Conservation (phyloP, 2,888 invertebrate genomes). For the Drosophila testacea region DNA sequence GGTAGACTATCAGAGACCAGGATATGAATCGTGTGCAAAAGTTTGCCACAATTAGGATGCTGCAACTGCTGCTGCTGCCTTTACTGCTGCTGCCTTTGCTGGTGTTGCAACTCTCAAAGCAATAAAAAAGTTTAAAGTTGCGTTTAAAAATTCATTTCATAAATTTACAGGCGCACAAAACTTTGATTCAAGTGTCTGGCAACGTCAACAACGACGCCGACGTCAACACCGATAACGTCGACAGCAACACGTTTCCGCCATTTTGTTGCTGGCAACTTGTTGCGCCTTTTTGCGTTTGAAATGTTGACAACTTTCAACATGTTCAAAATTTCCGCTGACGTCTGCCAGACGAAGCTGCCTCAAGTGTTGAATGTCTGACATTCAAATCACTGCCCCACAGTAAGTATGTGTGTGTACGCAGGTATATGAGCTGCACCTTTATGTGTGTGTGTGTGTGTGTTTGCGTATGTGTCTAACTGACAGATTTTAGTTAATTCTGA, state of each 20-base stretch:
- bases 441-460: conserved; percentile 16
- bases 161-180: conserved; percentile 58
- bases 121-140: conserved; percentile 79
- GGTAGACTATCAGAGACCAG: conserved; percentile 51
- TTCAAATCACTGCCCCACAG: conserved; percentile 59
- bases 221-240: conserved; percentile 35
- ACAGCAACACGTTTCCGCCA: conserved; percentile 77
- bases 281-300: conserved; percentile 51
- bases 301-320: conserved; percentile 66
- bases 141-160: conserved; percentile 76
- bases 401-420: conserved; percentile 24
- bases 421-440: conserved; percentile 34
- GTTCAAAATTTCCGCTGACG: conserved; percentile 65
- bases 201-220: conserved; percentile 22
- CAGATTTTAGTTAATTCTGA: conserved; percentile 76
- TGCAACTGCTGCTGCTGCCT: conserved; percentile 29
- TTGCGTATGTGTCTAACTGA: conserved; percentile 52
- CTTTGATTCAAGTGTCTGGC: conserved; percentile 57
- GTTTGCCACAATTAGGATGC: conserved; percentile 78
- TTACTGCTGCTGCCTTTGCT: conserved; percentile 19
- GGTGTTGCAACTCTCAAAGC: conserved; percentile 56
- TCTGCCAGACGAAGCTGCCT: conserved; percentile 25
- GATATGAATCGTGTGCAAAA: conserved; percentile 74
- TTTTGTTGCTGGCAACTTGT: conserved; percentile 76
- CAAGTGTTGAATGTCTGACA: conserved; percentile 53